A percentile compares a stretch with the other conserved stretches of the same genome.
phyloP scores from a whole-genome alignment of 2,113 vertebrate species.

The Thamnophis sirtalis region DNA sequence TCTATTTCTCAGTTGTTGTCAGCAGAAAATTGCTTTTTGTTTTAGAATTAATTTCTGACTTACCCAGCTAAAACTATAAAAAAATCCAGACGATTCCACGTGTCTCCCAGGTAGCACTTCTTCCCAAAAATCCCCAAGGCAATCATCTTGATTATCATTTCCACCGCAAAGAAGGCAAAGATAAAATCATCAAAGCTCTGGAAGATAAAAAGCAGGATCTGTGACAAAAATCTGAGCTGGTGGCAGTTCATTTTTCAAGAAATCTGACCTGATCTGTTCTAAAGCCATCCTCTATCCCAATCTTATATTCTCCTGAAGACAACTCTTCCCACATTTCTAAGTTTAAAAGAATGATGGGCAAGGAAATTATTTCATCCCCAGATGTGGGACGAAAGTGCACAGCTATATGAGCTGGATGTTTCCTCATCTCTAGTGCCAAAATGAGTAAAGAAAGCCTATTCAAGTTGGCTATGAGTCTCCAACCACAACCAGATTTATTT shows the following conservation, averaged over 20 bases:
- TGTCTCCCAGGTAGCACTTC: slow-evolving; percentile 97
- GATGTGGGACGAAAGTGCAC: not conserved
- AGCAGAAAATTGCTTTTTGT: not conserved
- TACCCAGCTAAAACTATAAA: slow-evolving; percentile 97
- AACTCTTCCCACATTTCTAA: not conserved
- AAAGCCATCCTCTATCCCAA: not conserved
- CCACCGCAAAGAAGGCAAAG: slow-evolving; percentile 98
- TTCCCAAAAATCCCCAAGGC: slow-evolving; percentile 97
- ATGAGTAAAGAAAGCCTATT: not conserved
- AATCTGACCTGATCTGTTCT: not conserved
- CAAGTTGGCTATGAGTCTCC: not conserved
- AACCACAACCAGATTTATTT: not conserved
- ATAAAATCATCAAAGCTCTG: slow-evolving; percentile 98
- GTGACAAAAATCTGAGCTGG: not conserved
- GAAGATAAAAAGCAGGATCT: slow-evolving; percentile 33
- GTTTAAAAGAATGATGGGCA: not conserved
- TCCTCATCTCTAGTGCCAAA: not conserved
- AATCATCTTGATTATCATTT: slow-evolving; percentile 99
- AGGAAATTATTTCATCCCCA: not conserved
- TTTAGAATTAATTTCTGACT: slow-evolving; percentile 43
- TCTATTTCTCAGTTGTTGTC: not conserved
- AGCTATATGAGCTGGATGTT: not conserved
- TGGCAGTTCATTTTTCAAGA: not conserved
- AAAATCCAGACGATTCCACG: slow-evolving; percentile 97
- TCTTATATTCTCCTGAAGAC: not conserved